Base-by-base conservation (phyloP, 2,888 invertebrate species). In the Parnassius mnemosyne region DNA sequence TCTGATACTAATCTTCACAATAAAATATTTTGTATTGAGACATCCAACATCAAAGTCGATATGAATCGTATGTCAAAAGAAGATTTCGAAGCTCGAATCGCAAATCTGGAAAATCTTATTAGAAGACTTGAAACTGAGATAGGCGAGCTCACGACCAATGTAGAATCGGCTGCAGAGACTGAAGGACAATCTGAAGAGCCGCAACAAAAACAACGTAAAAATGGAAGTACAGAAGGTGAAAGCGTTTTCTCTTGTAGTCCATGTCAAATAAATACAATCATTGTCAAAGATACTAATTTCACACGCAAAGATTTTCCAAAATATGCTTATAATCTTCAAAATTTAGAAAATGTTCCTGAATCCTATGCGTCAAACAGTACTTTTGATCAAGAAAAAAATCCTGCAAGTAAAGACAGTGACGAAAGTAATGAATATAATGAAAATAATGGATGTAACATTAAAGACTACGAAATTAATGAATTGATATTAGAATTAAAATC, bases 81-180 rank as follows among this genome's bases (percentile, higher is more conserved):
- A 51, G 55, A 61, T 43, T 61, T 87, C 44, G 81, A 87, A 34
- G 71, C 67, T 58, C 78, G 84, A 56, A 82, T 88, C 68, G 70
- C 78, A 41, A 79, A 81, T 11, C 70, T 85, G 12, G 84, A 84
- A 65, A 66, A 60, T 13, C 53, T 77, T 10, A 84, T 85, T 1
- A 77, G 71, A 57, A 76, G 65, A 47, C 66, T 87, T 10, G 84
- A 88, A 69, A 68, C 71, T 10, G 84, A 87, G 76, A 79, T 87
- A 20, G 58, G 65, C 61, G 75, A 76, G 34, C 74, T 85, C 72
- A 67, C 75, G 3, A 63, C 66, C 41, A 71, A 69, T 43, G 66
- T 69, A 16, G 57, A 53, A 1, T 57, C 61, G 3, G 10, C 49
- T 34, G 53, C 49, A 42, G 61, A 62, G 11, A 20, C 54, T 47